Evolutionary conservation across 2,113 vertebrate species (phyloP), one percentile per base, ranked within the genome.

Genomic region (Cyphomyrus discorhynchus): DNA sequence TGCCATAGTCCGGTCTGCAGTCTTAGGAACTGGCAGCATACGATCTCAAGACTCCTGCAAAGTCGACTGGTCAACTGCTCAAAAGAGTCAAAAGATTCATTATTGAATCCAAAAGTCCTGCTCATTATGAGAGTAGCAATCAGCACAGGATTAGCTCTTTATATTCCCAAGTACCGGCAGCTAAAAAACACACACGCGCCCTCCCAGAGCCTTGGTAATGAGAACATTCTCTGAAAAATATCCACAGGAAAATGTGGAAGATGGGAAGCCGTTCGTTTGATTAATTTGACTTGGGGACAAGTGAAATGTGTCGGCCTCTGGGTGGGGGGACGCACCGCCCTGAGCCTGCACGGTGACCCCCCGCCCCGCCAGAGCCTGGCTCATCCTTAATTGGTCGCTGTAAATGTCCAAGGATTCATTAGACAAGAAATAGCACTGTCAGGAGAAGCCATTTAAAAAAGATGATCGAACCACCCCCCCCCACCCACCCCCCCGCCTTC

Each of bases 351-450:
- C 94, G 88, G 90, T 96, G 95, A 96, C 95, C 95, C 90, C 90
- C 92, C 91, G 93, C 92, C 91, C 93, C 77, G 93, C 94, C 94
- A 89, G 89, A 94, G 95, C 95, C 87, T 94, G 94, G 94, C 94
- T 91, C 93, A 94, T 94, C 94, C 94, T 96, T 97, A 97, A 97
- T 97, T 95, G 96, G 96, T 94, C 94, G 96, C 95, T 94, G 95
- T 94, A 94, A 94, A 88, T 89, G 83, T 90, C 94, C 94, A 91
- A 94, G 95, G 80, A 91, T 96, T 96, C 93, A 94, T 94, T 96
- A 96, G 93, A 91, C 94, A 92, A 93, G 93, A 94, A 92, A 94
- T 94, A 93, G 95, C 94, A 94, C 91, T 95, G 94, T 94, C 94
- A 95, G 90, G 90, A 91, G 91, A 94, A 93, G 92, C 95, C 87